A percentile compares a stretch with the other conserved stretches of the same genome.
Conservation (phyloP, 2,797 vertebrate species). For the Muraenolepis orangiensis region DNA sequence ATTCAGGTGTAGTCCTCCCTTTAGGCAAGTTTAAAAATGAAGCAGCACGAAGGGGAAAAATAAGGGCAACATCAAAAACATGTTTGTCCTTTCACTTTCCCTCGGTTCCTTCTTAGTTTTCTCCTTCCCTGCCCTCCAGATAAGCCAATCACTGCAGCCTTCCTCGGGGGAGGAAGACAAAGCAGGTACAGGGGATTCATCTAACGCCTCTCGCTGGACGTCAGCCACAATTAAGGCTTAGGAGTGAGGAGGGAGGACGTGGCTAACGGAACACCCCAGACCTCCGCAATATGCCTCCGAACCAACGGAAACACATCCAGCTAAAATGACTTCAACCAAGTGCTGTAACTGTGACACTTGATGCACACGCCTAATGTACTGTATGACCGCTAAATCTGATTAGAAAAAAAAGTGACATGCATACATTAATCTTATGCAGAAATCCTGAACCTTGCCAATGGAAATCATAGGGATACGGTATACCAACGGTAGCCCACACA, state of each 20-base stretch:
- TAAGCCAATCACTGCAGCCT: conserved; percentile 52
- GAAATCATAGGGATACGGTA: neutral
- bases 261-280: conserved; percentile 43
- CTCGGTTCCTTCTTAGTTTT: neutral
- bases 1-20: neutral
- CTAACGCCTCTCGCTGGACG: conserved; percentile 63
- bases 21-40: conserved; percentile 1
- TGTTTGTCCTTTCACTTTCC: conserved; percentile 5
- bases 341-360: neutral
- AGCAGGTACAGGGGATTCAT: conserved; percentile 48
- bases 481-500: neutral
- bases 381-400: neutral
- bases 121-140: conserved; percentile 28
- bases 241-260: conserved; percentile 38
- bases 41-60: neutral
- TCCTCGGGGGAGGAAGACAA: conserved; percentile 43
- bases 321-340: neutral
- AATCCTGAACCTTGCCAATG: neutral
- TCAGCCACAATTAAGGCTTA: conserved; percentile 61
- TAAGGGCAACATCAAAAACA: conserved; percentile 11
- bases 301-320: neutral
- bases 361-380: neutral
- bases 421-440: neutral
- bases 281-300: conserved; percentile 29
- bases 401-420: neutral